A percentile compares a stretch with the other conserved stretches of the same genome.
phyloP scores from a whole-genome alignment of 2,113 vertebrate species.

The Phalacrocorax brasilianus region DNA sequence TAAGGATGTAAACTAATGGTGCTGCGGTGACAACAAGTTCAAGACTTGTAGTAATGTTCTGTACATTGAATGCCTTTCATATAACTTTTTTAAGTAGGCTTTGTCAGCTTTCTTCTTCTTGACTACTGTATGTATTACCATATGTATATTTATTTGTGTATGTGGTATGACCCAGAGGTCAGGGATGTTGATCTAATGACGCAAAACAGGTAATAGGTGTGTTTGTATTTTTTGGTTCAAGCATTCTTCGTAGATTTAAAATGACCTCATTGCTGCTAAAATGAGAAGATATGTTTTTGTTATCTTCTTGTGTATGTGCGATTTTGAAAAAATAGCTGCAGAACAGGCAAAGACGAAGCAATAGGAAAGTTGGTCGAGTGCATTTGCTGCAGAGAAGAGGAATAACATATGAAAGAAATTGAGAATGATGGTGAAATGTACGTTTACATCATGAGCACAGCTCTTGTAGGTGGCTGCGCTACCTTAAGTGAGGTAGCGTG shows the following conservation, averaged over 20 bases:
- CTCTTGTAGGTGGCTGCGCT: neutral
- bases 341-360: neutral
- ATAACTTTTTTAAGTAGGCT: neutral
- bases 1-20: slow-evolving; percentile 31
- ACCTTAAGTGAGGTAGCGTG: neutral
- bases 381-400: neutral
- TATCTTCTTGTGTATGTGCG: neutral
- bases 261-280: neutral
- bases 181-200: neutral
- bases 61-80: neutral
- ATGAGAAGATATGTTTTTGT: neutral
- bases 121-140: neutral
- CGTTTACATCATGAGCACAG: neutral
- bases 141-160: neutral
- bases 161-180: neutral
- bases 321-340: neutral
- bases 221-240: neutral
- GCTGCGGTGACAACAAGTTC: slow-evolving; percentile 20
- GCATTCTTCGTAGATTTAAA: neutral
- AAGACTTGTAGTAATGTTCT: neutral
- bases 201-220: neutral
- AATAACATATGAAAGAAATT: neutral
- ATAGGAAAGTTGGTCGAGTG: neutral
- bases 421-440: neutral
- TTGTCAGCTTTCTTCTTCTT: neutral